A percentile compares a stretch with the other conserved stretches of the same genome.
phyloP scores from a whole-genome alignment of 1,140 invertebrate species.

The Drosophila setifemur region DNA sequence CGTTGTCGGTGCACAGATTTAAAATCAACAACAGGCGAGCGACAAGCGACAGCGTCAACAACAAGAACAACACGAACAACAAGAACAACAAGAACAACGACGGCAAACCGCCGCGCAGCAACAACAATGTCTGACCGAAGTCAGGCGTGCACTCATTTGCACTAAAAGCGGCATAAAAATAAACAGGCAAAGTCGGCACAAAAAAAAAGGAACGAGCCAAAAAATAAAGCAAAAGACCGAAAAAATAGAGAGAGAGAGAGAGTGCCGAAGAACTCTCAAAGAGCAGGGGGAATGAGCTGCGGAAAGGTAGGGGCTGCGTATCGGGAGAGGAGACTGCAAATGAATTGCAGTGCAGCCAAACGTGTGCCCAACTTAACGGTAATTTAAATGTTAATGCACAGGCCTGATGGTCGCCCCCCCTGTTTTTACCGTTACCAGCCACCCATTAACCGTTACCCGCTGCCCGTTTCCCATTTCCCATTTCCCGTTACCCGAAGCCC shows the following conservation, averaged over 20 bases:
- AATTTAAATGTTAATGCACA: conserved; percentile 65
- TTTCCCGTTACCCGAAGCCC: background rate
- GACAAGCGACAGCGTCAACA: conserved; percentile 40
- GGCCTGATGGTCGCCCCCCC: conserved; percentile 2
- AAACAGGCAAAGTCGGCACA: conserved; percentile 42
- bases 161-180: conserved; percentile 76
- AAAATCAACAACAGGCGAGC: conserved; percentile 62
- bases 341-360: conserved; percentile 61
- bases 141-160: conserved; percentile 58
- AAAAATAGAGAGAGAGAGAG: background rate
- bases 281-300: conserved; percentile 35
- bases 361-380: conserved; percentile 60
- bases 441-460: background rate
- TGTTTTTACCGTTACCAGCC: background rate
- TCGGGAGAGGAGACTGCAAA: conserved; percentile 37
- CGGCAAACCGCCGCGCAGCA: background rate
- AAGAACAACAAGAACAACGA: background rate
- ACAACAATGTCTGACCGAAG: conserved; percentile 66
- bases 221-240: background rate
- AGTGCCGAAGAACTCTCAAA: conserved; percentile 3
- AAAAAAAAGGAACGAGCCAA: background rate
- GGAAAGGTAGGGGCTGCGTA: conserved; percentile 40
- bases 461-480: background rate
- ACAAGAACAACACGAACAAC: conserved; percentile 13
- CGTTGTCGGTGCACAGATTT: conserved; percentile 58